Evolutionary conservation across 2,888 invertebrate genomes (phyloP).

Genomic region (Meiosimyza platycephala): DNA sequence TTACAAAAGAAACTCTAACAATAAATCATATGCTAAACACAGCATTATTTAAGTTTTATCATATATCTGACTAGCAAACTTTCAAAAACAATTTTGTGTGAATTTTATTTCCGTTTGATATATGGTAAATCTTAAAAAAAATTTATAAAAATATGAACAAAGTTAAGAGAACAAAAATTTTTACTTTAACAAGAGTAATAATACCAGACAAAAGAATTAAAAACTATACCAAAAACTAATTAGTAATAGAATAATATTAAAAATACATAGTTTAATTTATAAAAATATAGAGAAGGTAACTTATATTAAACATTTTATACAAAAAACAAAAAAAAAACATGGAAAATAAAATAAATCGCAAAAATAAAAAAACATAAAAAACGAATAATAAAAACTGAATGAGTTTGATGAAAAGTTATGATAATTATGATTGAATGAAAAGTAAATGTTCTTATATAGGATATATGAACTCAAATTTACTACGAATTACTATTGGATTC

Average conservation of each 20-base stretch:
- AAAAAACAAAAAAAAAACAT: neutral
- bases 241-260: constrained; percentile 17
- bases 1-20: neutral
- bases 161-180: constrained; percentile 7
- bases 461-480: constrained; percentile 10
- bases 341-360: neutral
- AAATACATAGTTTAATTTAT: constrained; percentile 4
- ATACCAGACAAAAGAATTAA: constrained; percentile 10
- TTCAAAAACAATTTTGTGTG: neutral
- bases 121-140: neutral
- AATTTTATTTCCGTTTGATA: neutral
- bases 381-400: constrained; percentile 2
- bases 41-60: neutral
- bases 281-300: constrained; percentile 13
- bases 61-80: neutral
- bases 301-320: neutral
- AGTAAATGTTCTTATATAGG: neutral
- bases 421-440: constrained; percentile 1
- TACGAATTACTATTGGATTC: neutral
- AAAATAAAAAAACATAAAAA: constrained; percentile 3
- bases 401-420: neutral
- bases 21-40: constrained; percentile 1
- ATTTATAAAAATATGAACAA: neutral
- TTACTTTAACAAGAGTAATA: constrained; percentile 13
- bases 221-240: constrained; percentile 26